Evolutionary conservation across 2,797 vertebrate genomes (phyloP).

Genomic region (Hylomyscus alleni): DNA sequence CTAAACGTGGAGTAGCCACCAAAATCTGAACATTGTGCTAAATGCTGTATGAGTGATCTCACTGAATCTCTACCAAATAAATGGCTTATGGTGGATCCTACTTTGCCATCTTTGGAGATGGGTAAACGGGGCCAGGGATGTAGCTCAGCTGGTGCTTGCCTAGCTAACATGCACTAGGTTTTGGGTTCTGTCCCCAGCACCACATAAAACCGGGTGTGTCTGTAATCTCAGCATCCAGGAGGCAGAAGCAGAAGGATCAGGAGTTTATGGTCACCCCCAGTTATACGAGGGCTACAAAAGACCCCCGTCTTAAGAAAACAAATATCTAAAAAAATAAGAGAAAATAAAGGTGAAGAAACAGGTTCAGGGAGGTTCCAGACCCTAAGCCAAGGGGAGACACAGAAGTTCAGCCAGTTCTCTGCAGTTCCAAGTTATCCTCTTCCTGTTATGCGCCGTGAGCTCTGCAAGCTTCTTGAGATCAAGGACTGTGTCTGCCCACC

Average conservation of each 20-base stretch:
- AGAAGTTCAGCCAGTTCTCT: background rate
- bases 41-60: background rate
- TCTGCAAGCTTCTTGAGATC: background rate
- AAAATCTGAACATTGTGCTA: background rate
- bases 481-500: background rate
- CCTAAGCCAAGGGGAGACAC: slow-evolving; percentile 5
- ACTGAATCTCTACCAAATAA: background rate
- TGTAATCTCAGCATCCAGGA: background rate
- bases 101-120: background rate
- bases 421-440: background rate
- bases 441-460: background rate
- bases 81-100: background rate
- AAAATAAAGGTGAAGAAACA: slow-evolving; percentile 41
- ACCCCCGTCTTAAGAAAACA: background rate
- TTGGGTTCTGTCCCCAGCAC: background rate
- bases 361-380: background rate
- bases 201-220: background rate
- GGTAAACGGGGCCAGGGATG: background rate
- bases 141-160: background rate
- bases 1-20: background rate
- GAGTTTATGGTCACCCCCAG: background rate
- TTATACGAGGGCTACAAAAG: background rate
- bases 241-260: background rate
- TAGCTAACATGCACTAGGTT: background rate
- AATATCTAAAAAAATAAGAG: background rate